Evolutionary conservation across 2,113 vertebrate species (phyloP).

Genomic region (Phalacrocorax aristotelis): DNA sequence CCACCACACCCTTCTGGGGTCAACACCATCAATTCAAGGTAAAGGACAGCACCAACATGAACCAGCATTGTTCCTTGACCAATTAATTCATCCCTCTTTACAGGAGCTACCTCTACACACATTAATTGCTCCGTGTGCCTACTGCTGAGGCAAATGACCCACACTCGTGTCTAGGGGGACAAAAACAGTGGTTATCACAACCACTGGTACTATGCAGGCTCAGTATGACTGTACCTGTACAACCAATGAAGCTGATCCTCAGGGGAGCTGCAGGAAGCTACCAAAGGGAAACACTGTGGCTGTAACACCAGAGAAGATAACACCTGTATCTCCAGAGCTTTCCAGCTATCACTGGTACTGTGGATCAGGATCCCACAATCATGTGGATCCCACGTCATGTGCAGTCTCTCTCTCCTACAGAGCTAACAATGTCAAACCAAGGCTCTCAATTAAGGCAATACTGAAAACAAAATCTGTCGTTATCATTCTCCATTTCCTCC

Average conservation of each 20-base stretch:
- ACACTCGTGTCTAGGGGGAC: neutral
- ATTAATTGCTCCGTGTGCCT: neutral
- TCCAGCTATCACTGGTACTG: neutral
- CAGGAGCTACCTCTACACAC: neutral
- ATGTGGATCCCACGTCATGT: neutral
- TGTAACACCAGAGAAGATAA: neutral
- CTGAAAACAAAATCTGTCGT: neutral
- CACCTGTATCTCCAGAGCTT: neutral
- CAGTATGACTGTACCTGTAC: neutral
- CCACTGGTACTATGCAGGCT: neutral
- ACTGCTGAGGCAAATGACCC: neutral
- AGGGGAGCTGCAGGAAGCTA: neutral
- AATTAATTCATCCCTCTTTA: neutral
- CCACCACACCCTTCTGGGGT: neutral
- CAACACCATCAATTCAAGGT: neutral
- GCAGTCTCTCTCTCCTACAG: neutral
- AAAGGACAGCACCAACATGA: neutral
- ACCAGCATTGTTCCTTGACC: neutral
- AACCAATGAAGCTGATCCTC: neutral
- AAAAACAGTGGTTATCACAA: neutral
- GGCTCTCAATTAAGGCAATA: neutral
- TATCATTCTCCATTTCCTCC: neutral
- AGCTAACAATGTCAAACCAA: neutral
- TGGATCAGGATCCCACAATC: neutral
- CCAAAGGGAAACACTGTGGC: neutral